phyloP scores from a whole-genome alignment of 2,113 vertebrate genomes.

The Alethe diademata region DNA sequence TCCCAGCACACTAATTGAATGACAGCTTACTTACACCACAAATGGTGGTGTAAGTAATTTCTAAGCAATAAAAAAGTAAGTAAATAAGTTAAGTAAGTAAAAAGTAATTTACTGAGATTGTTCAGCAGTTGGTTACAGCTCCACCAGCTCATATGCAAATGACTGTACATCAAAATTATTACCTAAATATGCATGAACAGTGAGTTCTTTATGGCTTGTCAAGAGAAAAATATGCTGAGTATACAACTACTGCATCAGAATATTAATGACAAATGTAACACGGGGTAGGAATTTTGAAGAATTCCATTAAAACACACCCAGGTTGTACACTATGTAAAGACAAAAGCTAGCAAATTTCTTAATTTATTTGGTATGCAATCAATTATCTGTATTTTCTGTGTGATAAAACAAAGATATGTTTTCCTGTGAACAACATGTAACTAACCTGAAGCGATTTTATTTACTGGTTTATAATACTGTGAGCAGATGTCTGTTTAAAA shows the following conservation, averaged over 20 bases:
- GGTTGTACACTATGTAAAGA: neutral
- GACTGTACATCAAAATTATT: neutral
- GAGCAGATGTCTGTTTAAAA: slow-evolving; percentile 9
- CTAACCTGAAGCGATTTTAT: neutral
- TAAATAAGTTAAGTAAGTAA: no score
- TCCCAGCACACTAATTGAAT: neutral
- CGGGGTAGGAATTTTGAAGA: neutral
- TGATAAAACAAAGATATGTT: neutral
- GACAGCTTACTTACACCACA: neutral
- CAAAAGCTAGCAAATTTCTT: neutral
- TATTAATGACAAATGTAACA: neutral
- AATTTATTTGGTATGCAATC: neutral
- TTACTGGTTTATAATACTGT: neutral
- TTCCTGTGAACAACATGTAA: neutral
- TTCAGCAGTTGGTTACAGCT: neutral
- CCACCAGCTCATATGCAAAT: neutral
- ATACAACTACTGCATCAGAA: neutral
- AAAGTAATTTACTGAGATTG: neutral
- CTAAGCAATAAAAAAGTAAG: no score
- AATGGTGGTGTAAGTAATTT: neutral
- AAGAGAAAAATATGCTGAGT: slow-evolving; percentile 22
- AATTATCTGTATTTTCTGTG: neutral
- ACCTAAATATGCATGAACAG: neutral
- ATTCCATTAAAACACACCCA: neutral
- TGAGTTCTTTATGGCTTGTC: neutral